phyloP scores from a whole-genome alignment of 2,888 invertebrate genomes.

The Philereme vetulata region DNA sequence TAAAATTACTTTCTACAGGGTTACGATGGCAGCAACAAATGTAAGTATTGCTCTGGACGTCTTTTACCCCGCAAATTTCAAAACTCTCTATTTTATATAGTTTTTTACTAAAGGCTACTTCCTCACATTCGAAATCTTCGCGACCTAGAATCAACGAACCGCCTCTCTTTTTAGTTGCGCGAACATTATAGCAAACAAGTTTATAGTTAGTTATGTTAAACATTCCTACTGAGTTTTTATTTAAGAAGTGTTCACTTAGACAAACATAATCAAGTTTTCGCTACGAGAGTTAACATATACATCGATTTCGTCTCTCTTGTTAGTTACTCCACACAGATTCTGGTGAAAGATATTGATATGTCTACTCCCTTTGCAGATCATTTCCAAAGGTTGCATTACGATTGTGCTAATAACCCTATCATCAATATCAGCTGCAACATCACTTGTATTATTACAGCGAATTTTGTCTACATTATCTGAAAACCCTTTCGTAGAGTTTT shows the following conservation, averaged over 20 bases:
- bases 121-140: background rate
- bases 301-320: slow-evolving; percentile 6
- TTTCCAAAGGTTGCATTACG: background rate
- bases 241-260: slow-evolving; percentile 6
- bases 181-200: background rate
- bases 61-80: slow-evolving; percentile 7
- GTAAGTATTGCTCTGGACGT: background rate
- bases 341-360: background rate
- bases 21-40: slow-evolving; percentile 1
- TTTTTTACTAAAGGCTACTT: slow-evolving; percentile 2
- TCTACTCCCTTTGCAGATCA: background rate
- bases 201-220: background rate
- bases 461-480: slow-evolving; percentile 1
- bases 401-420: no score
- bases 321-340: slow-evolving; percentile 5
- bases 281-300: background rate
- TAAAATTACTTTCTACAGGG: slow-evolving; percentile 1
- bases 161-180: slow-evolving; percentile 2
- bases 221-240: background rate
- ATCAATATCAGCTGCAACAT: background rate
- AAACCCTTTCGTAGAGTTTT: background rate
- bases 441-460: slow-evolving; percentile 3
- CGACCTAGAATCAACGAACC: slow-evolving; percentile 2
- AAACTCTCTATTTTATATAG: slow-evolving; percentile 4
- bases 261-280: background rate